Base-by-base conservation (phyloP, 2,888 invertebrate species). In the Limnephilus auricula region DNA sequence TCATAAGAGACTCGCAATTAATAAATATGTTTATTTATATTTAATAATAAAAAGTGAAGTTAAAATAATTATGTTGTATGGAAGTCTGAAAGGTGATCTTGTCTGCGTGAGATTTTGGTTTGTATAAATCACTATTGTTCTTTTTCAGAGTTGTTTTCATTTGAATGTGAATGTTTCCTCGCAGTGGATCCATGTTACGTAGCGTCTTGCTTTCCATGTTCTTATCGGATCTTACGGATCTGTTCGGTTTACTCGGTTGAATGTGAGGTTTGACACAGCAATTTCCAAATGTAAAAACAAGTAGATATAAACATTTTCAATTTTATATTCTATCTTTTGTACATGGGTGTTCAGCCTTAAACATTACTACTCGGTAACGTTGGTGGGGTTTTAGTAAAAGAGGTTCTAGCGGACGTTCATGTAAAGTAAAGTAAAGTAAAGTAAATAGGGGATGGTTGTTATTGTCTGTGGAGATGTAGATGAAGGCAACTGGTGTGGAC, bases 321-420 rank as follows among this genome's bases (percentile, higher is more conserved):
- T 92, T 92, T 92, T 92, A 92, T 92, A 92, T 92, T 92, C 92
- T 92, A 92, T 92, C 92, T 92, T 92, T 92, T 92, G 50, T 92
- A 91, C 92, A 32, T n/a, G 50, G 65, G 50, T 65, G 87, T 87
- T 30, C 31, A 87, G 78, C 65, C 87, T 31, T 31, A 85, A 45
- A 31, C 85, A 85, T 85, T 50, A 50, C 65, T 65, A 65, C 9
- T 65, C 65, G 9, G 15, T 30, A 32, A 80, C 30, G 32, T 65
- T 65, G 65, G 65, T 65, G 25, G 65, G 65, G 65, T 65, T 65
- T 10, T 65, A 65, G 65, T n/a, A 12, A 65, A 65, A 65, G 65
- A 65, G 45, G 45, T 45, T 45, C 45, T 65, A 18, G 65, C 18
- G 65, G 65, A 18, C 25, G 65, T 65, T 80, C 80, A 80, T 6